Conservation (phyloP, 2,888 invertebrate species). For the Eremobia ochroleuca region DNA sequence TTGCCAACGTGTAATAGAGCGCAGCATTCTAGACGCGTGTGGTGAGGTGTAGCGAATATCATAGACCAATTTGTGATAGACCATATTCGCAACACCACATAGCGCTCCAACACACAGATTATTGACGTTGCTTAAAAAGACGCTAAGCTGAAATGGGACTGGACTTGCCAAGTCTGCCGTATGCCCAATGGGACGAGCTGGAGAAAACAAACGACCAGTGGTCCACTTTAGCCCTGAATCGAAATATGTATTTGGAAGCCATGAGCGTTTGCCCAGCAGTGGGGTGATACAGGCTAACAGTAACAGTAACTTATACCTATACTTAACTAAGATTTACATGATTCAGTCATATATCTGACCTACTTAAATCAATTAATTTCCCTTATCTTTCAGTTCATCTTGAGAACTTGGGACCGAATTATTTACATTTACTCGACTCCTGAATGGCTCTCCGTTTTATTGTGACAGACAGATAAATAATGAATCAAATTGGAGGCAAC, state of each 20-base stretch:
- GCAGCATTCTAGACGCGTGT: neutral
- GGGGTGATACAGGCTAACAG: too few species aligned
- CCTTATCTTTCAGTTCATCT: neutral
- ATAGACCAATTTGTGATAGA: too few species aligned
- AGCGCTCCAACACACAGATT: too few species aligned
- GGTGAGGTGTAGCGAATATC: too few species aligned
- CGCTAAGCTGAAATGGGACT: neutral
- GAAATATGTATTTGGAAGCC: neutral
- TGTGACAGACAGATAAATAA: slow-evolving; percentile 32
- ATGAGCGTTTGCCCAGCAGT: neutral
- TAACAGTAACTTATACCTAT: neutral
- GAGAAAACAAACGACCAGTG: too few species aligned
- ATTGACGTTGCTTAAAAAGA: neutral
- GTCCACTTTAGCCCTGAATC: too few species aligned
- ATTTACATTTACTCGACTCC: slow-evolving; percentile 36
- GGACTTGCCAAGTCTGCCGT: neutral
- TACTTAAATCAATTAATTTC: slow-evolving; percentile 26
- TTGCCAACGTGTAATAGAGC: neutral
- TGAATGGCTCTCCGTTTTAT: slow-evolving; percentile 5
- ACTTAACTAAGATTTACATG: neutral
- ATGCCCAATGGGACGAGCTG: too few species aligned
- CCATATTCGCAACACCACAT: too few species aligned
- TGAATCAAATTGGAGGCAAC: slow-evolving; percentile 40
- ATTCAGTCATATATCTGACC: slow-evolving; percentile 10
- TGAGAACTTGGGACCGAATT: slow-evolving; percentile 25